phyloP scores from a whole-genome alignment of 2,113 vertebrate species.

The Cyrtonyx montezumae region DNA sequence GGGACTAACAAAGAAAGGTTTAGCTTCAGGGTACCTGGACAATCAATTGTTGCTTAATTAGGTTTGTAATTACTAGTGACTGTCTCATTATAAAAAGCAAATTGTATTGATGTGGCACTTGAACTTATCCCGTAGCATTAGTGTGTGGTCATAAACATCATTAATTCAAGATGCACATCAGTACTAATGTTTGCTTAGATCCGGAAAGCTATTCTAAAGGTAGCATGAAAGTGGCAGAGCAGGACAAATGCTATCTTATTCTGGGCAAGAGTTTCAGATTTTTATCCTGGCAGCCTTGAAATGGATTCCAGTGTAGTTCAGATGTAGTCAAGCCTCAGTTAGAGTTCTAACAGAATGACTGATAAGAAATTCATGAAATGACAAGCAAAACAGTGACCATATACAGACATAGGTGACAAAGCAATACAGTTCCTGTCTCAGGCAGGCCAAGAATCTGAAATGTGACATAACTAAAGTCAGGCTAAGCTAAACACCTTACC shows the following conservation, averaged over 20 bases:
- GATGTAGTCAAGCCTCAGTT: neutral
- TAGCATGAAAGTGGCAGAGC: neutral
- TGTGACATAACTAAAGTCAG: neutral
- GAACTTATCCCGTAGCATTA: constrained; percentile 38
- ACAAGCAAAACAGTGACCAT: neutral
- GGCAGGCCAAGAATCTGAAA: neutral
- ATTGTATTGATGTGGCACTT: constrained; percentile 48
- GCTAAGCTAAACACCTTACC: neutral
- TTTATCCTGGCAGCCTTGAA: neutral
- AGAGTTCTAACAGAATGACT: neutral
- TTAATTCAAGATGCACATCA: neutral
- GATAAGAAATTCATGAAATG: neutral
- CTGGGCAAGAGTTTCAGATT: neutral
- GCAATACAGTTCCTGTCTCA: neutral
- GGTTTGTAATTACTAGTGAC: constrained; percentile 61
- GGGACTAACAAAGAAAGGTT: constrained; percentile 8
- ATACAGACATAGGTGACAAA: neutral
- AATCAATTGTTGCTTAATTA: constrained; percentile 62
- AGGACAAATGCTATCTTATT: neutral
- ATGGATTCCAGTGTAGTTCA: neutral
- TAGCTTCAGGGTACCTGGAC: neutral
- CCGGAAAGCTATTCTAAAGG: neutral
- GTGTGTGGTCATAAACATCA: neutral
- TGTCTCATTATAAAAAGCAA: constrained; percentile 54
- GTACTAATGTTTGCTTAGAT: neutral